These are phyloP conservation scores for Aegotheles bennettii DNA, from an alignment of 2,113 vertebrate species.

Conservation along the genomic window DNA sequence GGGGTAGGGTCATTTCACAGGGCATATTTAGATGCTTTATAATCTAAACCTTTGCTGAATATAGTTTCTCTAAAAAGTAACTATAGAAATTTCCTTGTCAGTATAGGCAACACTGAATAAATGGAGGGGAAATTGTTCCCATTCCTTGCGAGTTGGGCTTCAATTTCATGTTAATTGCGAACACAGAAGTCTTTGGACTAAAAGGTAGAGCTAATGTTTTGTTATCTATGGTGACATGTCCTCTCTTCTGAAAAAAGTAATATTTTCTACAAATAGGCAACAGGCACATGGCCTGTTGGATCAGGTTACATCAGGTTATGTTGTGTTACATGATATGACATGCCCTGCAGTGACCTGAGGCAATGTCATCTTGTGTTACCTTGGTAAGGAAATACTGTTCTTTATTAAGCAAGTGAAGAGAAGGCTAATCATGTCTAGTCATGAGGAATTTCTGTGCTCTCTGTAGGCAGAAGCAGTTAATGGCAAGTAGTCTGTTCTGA, in stretches of 20 bases:
- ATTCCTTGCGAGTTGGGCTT: neutral
- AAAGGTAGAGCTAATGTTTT: constrained; percentile 1
- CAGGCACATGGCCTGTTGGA: constrained; percentile 69
- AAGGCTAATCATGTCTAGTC: constrained; percentile 24
- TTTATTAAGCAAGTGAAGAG: constrained; percentile 61
- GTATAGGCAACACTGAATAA: neutral
- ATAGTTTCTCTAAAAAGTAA: neutral
- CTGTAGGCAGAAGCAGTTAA: constrained; percentile 22
- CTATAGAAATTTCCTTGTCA: neutral
- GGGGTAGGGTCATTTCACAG: neutral
- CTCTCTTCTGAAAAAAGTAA: constrained; percentile 37
- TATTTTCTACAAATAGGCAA: constrained; percentile 66
- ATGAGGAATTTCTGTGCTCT: constrained; percentile 12
- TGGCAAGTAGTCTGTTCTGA: neutral
- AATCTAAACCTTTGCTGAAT: constrained; percentile 20
- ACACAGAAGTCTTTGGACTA: neutral
- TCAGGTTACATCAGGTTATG: constrained; percentile 59
- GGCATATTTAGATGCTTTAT: neutral
- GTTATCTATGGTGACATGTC: constrained; percentile 5
- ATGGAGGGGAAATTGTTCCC: constrained; percentile 26
- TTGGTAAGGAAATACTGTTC: constrained; percentile 49
- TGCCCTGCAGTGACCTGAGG: constrained; percentile 68
- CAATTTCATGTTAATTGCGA: neutral
- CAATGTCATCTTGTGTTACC: constrained; percentile 71
- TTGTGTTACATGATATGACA: constrained; percentile 66